Evolutionary conservation across 2,888 invertebrate genomes (phyloP), one percentile per base, ranked within the genome.

Genomic region (Pristionchus arcanus): DNA sequence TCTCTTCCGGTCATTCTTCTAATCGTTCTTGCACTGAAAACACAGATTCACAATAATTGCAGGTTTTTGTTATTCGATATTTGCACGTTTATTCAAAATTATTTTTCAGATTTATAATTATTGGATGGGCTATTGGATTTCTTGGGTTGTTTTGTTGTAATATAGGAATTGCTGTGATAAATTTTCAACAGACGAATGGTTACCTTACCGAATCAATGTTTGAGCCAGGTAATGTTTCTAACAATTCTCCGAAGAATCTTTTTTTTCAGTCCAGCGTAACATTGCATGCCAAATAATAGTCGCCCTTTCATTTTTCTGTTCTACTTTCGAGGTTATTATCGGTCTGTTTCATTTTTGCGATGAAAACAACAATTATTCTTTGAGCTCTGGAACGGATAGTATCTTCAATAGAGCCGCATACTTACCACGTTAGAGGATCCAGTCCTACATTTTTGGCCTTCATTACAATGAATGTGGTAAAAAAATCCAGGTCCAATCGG

Each of bases 31-130:
- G 37, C 74, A 37, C 16, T 28, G 16, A 74, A 37, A 19, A 37
- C 74, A 21, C 74, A 74, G 74, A 74, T 74, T 42, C 37, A 74
- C 37, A 42, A 42, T 42, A 74, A 74, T 74, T 74, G 71, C 71
- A 71, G 71, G 71, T 71, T 7, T 71, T 7, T 15, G 3, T 66
- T n/a, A 66, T 28, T 34, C 34, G 3, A 34, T 28, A 34, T 34
- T 34, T 11, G 42, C 42, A 42, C 5, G 34, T 71, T 31, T 2
- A 34, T 1, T 71, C 1, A 11, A 34, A 16, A 13, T 3, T 34
- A 13, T 13, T 74, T 1, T 34, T 74, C 74, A 74, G 74, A 74
- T 74, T 74, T 74, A 37, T 74, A 25, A 13, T 74, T 3, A 37
- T 31, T 74, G 74, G 28, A 28, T 74, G 74, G 74, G 74, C 74